A percentile compares a stretch with the other conserved stretches of the same genome.
Conservation (phyloP, 2,797 vertebrate genomes). For the Heteromormyrus szaboi region DNA sequence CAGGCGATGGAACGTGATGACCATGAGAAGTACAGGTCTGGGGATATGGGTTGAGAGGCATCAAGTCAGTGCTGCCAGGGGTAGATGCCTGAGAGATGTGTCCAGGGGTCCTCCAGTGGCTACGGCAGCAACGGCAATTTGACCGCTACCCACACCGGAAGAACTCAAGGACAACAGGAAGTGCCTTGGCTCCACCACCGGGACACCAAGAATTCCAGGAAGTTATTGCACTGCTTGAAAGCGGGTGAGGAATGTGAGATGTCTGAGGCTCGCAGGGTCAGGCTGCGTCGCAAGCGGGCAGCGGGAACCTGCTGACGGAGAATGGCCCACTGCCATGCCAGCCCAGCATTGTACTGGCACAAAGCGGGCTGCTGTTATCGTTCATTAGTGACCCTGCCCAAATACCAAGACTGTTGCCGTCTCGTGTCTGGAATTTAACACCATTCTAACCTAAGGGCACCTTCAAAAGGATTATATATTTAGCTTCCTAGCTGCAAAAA, state of each 20-base stretch:
- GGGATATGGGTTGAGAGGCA: not conserved
- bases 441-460: slow-evolving; percentile 6
- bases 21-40: not conserved
- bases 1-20: not conserved
- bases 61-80: not conserved
- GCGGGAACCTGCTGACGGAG: slow-evolving; percentile 76
- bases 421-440: slow-evolving; percentile 10
- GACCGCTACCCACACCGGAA: slow-evolving; percentile 84
- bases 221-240: slow-evolving; percentile 98
- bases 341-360: slow-evolving; percentile 34
- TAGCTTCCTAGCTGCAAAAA: slow-evolving; percentile 13
- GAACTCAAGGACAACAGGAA: slow-evolving; percentile 97
- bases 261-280: slow-evolving; percentile 78
- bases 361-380: slow-evolving; percentile 30
- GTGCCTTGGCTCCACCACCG: slow-evolving; percentile 89
- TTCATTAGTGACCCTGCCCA: not conserved
- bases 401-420: not conserved
- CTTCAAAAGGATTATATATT: slow-evolving; percentile 9
- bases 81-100: not conserved
- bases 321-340: slow-evolving; percentile 56
- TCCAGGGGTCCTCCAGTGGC: slow-evolving; percentile 64
- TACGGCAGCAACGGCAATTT: slow-evolving; percentile 75
- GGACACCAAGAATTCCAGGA: slow-evolving; percentile 98
- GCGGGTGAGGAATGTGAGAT: slow-evolving; percentile 79
- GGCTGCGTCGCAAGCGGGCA: slow-evolving; percentile 58